phyloP scores from a whole-genome alignment of 2,888 invertebrate genomes.

The Girardia tigrina region DNA sequence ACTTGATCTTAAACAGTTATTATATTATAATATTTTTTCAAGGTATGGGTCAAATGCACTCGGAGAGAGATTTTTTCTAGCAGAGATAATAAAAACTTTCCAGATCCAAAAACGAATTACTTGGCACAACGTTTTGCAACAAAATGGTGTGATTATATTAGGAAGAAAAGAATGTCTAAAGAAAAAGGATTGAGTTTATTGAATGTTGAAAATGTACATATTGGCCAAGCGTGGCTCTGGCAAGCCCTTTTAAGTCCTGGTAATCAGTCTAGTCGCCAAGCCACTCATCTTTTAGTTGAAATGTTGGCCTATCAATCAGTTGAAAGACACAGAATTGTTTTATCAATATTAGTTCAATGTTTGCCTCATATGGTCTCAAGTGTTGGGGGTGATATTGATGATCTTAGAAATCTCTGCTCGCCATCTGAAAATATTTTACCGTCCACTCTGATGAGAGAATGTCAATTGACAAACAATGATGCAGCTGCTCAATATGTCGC shows the following conservation, averaged over 20 bases:
- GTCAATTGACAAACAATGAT: conserved; percentile 11
- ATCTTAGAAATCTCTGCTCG: neutral
- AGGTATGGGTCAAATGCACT: neutral
- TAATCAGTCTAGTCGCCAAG: neutral
- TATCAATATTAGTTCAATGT: neutral
- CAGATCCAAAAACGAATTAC: neutral
- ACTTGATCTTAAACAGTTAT: neutral
- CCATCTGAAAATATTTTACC: neutral
- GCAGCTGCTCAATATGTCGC: conserved; percentile 2
- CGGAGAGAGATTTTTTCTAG: neutral
- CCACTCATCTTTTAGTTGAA: neutral
- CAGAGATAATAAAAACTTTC: neutral
- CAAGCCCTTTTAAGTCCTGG: neutral
- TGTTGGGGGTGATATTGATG: neutral
- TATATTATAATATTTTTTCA: too few species aligned
- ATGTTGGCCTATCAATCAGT: conserved; percentile 17
- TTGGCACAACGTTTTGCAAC: neutral
- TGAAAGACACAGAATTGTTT: neutral
- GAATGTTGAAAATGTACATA: neutral
- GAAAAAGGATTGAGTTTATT: neutral
- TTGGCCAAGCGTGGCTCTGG: conserved; percentile 14
- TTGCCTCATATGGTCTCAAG: neutral
- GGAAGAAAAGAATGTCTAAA: neutral
- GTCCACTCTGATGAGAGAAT: neutral
- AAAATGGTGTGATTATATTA: neutral